These are phyloP conservation scores for Loripinus fragilis DNA, from an alignment of 2,888 invertebrate species.

Conservation along the genomic window DNA sequence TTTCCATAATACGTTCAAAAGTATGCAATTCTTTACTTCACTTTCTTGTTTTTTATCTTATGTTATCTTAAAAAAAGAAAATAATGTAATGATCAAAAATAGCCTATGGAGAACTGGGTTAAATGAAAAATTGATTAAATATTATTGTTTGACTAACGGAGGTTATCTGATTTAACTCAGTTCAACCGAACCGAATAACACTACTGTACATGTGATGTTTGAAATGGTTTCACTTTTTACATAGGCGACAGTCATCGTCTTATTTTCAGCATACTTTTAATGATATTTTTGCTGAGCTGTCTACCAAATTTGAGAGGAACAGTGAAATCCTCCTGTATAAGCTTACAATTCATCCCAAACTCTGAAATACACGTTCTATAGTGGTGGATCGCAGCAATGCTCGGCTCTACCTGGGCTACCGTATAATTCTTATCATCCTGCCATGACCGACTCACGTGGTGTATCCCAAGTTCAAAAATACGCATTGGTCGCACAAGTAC, in stretches of 20 bases:
- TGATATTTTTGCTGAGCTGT: slow-evolving; percentile 33
- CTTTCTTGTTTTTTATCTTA: too few relatives aligned
- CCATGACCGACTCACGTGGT: slow-evolving; percentile 80
- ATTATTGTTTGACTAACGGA: too few relatives aligned
- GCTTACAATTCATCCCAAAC: slow-evolving; percentile 69
- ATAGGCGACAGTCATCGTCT: not conserved
- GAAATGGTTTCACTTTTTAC: too few relatives aligned
- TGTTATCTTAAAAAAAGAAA: too few relatives aligned
- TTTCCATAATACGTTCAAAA: too few relatives aligned
- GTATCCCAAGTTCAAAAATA: slow-evolving; percentile 84
- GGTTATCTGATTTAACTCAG: too few relatives aligned
- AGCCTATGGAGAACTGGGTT: too few relatives aligned
- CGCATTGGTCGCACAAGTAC: slow-evolving; percentile 81
- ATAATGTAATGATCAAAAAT: too few relatives aligned
- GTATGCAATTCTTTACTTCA: too few relatives aligned
- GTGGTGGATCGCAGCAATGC: slow-evolving; percentile 75
- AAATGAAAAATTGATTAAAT: too few relatives aligned
- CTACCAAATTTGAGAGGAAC: slow-evolving; percentile 47
- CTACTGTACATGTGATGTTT: too few relatives aligned
- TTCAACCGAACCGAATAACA: too few relatives aligned
- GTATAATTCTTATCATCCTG: slow-evolving; percentile 75
- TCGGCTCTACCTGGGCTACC: slow-evolving; percentile 59
- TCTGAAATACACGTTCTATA: slow-evolving; percentile 74
- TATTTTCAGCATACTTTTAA: not conserved
- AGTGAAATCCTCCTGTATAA: slow-evolving; percentile 42